Evolutionary conservation across 2,888 invertebrate genomes (phyloP).

Genomic region (Coremacera marginata): DNA sequence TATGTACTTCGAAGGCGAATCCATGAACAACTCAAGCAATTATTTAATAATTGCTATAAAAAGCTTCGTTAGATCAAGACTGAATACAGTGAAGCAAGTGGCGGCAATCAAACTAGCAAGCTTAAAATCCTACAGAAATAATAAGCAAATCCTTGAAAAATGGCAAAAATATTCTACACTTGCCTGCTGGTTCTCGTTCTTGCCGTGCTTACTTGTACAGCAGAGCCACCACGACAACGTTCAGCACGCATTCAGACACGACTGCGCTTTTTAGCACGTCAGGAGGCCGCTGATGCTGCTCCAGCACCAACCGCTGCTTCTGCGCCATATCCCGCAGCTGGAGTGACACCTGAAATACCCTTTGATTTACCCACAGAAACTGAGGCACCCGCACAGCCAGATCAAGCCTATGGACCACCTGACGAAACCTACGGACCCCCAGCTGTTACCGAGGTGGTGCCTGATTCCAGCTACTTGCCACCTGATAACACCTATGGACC

Average conservation of each 20-base stretch:
- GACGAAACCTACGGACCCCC: slow-evolving; percentile 28
- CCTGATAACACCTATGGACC: slow-evolving; percentile 46
- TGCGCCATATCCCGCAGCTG: slow-evolving; percentile 47
- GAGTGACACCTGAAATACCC: slow-evolving; percentile 45
- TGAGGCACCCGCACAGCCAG: slow-evolving; percentile 47
- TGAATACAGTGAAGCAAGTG: not conserved
- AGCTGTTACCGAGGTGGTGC: not conserved
- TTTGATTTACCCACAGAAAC: slow-evolving; percentile 47
- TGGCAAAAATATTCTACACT: slow-evolving; percentile 35
- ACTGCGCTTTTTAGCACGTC: slow-evolving; percentile 34
- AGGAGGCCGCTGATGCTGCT: slow-evolving; percentile 3
- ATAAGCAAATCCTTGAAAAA: slow-evolving; percentile 21
- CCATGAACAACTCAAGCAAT: not conserved
- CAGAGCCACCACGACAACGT: slow-evolving; percentile 8
- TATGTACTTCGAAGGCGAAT: not conserved
- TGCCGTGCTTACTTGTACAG: slow-evolving; percentile 29
- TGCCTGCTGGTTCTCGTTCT: slow-evolving; percentile 41
- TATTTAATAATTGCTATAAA: slow-evolving; percentile 1
- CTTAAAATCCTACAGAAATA: not conserved
- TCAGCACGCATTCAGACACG: slow-evolving; percentile 30
- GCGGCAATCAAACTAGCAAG: not conserved
- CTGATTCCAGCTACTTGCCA: not conserved
- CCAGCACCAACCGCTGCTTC: not conserved
- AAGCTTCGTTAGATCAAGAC: not conserved
- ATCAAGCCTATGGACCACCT: slow-evolving; percentile 33